A percentile compares a stretch with the other conserved stretches of the same genome.
Conservation (phyloP, 2,113 vertebrate species). For the Bolborhynchus lineola region DNA sequence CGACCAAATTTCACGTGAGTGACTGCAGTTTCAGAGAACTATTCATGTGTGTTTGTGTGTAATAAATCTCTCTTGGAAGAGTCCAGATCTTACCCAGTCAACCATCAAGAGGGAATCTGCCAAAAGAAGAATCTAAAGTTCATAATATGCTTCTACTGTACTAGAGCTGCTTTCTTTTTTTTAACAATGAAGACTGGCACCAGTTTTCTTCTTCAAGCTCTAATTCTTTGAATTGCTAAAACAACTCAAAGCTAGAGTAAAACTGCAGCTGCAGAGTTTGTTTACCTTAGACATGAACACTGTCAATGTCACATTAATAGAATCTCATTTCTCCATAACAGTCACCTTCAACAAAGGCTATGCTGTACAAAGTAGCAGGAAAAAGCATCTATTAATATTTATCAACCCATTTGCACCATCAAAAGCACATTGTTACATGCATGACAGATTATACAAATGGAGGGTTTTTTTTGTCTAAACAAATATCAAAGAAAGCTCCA, state of each 20-base stretch:
- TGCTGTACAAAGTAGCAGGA: conserved; percentile 32
- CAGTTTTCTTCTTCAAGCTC: conserved; percentile 4
- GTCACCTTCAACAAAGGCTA: conserved; percentile 54
- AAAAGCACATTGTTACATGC: conserved; percentile 71
- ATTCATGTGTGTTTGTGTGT: neutral
- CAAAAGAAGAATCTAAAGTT: neutral
- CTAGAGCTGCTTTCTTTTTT: neutral
- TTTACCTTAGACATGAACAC: conserved; percentile 15
- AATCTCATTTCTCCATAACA: conserved; percentile 59
- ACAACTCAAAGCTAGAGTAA: neutral
- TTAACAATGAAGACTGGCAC: neutral
- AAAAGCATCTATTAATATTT: conserved; percentile 78
- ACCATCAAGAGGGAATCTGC: neutral
- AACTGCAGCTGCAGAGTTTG: neutral
- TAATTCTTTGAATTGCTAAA: conserved; percentile 13
- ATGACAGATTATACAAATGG: conserved; percentile 74
- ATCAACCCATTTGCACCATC: conserved; percentile 74
- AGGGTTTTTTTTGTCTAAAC: conserved; percentile 44
- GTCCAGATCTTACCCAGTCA: neutral
- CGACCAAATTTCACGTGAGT: neutral
- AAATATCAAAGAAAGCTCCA: conserved; percentile 57
- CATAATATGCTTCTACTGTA: neutral
- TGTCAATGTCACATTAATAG: conserved; percentile 40
- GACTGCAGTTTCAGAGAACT: neutral
- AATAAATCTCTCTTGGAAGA: neutral